Percentiles rank a stretch among this genome's conserved stretches.
Evolutionary conservation across 2,888 invertebrate genomes (phyloP).

Genomic region (Magallana nippona): DNA sequence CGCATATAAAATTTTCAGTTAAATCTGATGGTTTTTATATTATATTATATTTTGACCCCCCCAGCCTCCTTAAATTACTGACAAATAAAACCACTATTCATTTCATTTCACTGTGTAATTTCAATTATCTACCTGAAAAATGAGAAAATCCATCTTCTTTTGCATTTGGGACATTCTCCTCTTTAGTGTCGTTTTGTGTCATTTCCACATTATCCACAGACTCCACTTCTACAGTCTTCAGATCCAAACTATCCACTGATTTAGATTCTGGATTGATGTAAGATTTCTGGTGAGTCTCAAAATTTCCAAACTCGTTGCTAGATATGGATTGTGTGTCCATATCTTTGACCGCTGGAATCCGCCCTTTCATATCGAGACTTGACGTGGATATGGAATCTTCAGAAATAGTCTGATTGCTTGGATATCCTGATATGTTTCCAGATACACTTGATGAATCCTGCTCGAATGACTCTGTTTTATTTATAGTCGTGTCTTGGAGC

Average conservation of each 20-base stretch:
- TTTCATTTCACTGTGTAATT: too few relatives aligned
- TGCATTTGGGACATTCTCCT: neutral
- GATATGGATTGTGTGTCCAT: constrained; percentile 70
- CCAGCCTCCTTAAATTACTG: too few relatives aligned
- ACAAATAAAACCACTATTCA: neutral
- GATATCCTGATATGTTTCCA: constrained; percentile 32
- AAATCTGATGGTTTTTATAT: too few relatives aligned
- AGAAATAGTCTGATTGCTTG: constrained; percentile 10
- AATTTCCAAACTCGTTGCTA: constrained; percentile 68
- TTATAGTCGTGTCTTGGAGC: neutral
- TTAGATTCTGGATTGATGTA: constrained; percentile 67
- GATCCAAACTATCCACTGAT: constrained; percentile 76
- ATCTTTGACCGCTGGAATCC: constrained; percentile 57
- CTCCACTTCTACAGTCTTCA: constrained; percentile 49
- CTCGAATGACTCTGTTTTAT: neutral
- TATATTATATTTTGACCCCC: too few relatives aligned
- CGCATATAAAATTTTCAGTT: too few relatives aligned
- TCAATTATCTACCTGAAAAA: constrained; percentile 4
- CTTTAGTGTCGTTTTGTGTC: constrained; percentile 31
- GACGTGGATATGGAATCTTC: constrained; percentile 76
- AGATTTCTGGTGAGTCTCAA: constrained; percentile 56
- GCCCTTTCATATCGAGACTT: constrained; percentile 73
- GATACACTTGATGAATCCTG: constrained; percentile 10
- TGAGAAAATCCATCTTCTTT: neutral
- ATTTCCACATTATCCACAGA: constrained; percentile 42